Evolutionary conservation across 2,113 vertebrate species (phyloP).

Genomic region (Rhynchopsitta pachyrhyncha): DNA sequence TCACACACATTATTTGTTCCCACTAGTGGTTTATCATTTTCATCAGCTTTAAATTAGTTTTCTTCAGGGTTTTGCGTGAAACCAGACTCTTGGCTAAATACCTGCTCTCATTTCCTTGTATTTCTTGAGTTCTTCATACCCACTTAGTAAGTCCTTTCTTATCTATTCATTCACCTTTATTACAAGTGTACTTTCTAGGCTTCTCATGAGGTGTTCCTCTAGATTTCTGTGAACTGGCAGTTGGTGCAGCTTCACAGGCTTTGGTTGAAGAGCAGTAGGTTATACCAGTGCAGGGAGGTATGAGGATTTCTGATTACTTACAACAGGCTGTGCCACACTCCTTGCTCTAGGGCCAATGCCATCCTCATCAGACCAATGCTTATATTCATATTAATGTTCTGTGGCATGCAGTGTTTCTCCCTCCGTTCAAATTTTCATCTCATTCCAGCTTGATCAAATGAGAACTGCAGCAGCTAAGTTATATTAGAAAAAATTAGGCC

Average conservation of each 20-base stretch:
- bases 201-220: accelerated
- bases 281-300: not conserved
- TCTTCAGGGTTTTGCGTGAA: not conserved
- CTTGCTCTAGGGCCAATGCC: constrained; percentile 40
- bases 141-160: not conserved
- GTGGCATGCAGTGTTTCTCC: constrained; percentile 17
- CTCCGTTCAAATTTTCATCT: constrained; percentile 37
- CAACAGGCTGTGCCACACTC: not conserved
- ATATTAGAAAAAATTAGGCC: constrained; percentile 57
- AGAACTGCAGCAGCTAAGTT: constrained; percentile 52
- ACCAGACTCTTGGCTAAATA: not conserved
- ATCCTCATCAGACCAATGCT: not conserved
- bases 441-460: constrained; percentile 19
- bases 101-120: not conserved
- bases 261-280: not conserved
- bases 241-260: not conserved
- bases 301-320: not conserved
- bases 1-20: not conserved
- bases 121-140: not conserved
- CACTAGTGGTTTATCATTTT: not conserved
- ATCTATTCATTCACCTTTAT: not conserved
- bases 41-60: not conserved
- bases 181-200: not conserved
- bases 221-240: not conserved
- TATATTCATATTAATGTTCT: constrained; percentile 16